phyloP scores from a whole-genome alignment of 2,888 invertebrate species.

The Meghimatium bilineatum region DNA sequence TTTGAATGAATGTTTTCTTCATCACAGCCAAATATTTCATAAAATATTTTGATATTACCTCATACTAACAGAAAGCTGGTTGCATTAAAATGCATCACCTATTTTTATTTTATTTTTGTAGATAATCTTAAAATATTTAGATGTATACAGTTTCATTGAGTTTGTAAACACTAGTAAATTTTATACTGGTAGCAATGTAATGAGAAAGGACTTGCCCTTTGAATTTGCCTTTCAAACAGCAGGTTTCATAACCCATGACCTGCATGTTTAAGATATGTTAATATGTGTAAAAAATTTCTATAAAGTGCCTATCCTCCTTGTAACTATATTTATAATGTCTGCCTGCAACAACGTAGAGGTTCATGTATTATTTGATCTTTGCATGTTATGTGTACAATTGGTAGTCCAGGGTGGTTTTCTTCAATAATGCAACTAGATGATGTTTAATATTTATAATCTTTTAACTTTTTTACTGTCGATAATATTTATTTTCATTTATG shows the following conservation, averaged over 20 bases:
- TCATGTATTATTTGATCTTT: background rate
- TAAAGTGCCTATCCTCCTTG: slow-evolving; percentile 32
- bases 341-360: background rate
- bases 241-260: slow-evolving; percentile 8
- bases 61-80: too few species aligned
- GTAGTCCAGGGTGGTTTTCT: too few species aligned
- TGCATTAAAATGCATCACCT: background rate
- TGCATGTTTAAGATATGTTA: background rate
- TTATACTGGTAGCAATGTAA: background rate
- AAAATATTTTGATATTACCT: too few species aligned
- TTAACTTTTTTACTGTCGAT: too few species aligned
- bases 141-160: background rate
- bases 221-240: slow-evolving; percentile 27
- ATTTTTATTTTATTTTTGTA: background rate
- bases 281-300: background rate
- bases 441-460: too few species aligned
- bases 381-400: background rate
- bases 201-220: slow-evolving; percentile 27
- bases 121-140: background rate
- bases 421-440: too few species aligned
- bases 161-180: background rate
- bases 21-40: too few species aligned
- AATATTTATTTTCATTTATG: too few species aligned
- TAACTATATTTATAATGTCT: background rate
- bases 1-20: too few species aligned